These are phyloP conservation scores for Scrobipalpa costella DNA, from an alignment of 2,888 invertebrate genomes.

Conservation along the genomic window DNA sequence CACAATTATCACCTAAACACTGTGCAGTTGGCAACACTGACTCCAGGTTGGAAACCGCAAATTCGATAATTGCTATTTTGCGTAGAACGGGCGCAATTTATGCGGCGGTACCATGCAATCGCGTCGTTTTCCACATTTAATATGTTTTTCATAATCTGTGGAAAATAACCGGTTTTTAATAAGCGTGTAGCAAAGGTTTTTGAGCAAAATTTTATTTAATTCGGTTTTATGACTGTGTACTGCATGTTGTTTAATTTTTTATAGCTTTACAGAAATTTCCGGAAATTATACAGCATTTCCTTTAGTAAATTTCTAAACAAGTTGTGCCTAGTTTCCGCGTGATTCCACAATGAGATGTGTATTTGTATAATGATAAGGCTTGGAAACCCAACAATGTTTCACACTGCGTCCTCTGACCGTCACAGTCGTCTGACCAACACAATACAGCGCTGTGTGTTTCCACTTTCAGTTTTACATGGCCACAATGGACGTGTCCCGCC, in stretches of 20 bases:
- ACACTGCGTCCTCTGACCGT: background rate
- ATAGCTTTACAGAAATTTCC: background rate
- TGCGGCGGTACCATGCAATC: constrained; percentile 22
- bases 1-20: too few species aligned
- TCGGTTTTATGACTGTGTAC: background rate
- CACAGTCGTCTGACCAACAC: background rate
- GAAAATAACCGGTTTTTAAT: constrained; percentile 21
- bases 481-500: constrained; percentile 58
- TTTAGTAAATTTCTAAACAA: too few species aligned
- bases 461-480: constrained; percentile 46
- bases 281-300: too few species aligned
- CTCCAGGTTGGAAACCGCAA: constrained; percentile 19
- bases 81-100: constrained; percentile 10
- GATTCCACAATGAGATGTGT: too few species aligned
- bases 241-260: background rate
- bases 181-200: constrained; percentile 28
- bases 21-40: background rate
- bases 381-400: background rate
- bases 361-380: background rate
- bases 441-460: constrained; percentile 38
- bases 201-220: background rate
- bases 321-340: too few species aligned
- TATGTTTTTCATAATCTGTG: constrained; percentile 19
- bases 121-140: constrained; percentile 20
- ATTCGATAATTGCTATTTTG: constrained; percentile 24